Evolutionary conservation across 2,888 invertebrate species (phyloP).

Genomic region (Pterostichus madidus): DNA sequence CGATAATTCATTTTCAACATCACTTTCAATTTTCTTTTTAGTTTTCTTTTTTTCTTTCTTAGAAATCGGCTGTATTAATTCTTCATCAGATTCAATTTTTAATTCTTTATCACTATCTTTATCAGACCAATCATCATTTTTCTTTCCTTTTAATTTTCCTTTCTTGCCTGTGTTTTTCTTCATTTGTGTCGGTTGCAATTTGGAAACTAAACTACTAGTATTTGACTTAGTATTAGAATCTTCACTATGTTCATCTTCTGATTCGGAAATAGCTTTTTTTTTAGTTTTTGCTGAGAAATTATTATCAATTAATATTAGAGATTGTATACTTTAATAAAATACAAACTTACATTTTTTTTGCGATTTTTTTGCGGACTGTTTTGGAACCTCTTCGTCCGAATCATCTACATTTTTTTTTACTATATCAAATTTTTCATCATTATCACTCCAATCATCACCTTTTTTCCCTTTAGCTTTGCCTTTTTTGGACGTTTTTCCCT

Average conservation of each 20-base stretch:
- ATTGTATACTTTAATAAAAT: not conserved
- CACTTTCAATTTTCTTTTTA: conserved; percentile 68
- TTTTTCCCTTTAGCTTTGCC: conserved; percentile 69
- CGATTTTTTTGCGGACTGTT: conserved; percentile 77
- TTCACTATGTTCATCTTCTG: conserved; percentile 76
- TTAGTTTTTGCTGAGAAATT: conserved; percentile 76
- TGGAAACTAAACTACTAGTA: conserved; percentile 58
- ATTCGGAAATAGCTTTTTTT: conserved; percentile 76
- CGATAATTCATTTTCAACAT: conserved; percentile 64
- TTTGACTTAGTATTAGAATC: conserved; percentile 68
- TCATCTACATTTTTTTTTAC: conserved; percentile 67
- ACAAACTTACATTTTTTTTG: conserved; percentile 78
- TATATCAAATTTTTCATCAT: conserved; percentile 71
- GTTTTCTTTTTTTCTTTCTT: conserved; percentile 69
- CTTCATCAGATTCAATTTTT: conserved; percentile 71
- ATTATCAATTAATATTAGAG: conserved; percentile 8
- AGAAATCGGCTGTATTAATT: conserved; percentile 66
- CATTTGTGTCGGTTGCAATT: conserved; percentile 70
- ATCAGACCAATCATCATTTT: conserved; percentile 79
- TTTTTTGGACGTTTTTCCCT: conserved; percentile 70
- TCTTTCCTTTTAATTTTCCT: conserved; percentile 77
- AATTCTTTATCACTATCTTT: conserved; percentile 78
- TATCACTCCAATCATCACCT: conserved; percentile 70
- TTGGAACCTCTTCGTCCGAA: conserved; percentile 73
- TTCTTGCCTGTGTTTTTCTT: conserved; percentile 70